Base-by-base conservation (phyloP, 2,888 invertebrate species). In the Julus scanicus region DNA sequence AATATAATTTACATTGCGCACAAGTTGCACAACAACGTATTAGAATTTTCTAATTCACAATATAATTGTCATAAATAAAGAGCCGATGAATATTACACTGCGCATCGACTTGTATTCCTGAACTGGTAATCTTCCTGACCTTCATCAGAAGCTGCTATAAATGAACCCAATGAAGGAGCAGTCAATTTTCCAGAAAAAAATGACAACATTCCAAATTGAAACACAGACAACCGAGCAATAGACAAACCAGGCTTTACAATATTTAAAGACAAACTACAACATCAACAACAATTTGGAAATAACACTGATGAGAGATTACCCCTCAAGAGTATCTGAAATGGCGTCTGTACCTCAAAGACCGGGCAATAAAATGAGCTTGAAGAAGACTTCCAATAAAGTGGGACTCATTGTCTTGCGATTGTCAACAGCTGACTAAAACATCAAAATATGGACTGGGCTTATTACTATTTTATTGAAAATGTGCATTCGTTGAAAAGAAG, bases 361-460 rank as follows among this genome's bases (percentile, higher is more conserved):
- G 29, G 71, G 29, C 11, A 71, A 20, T 71, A n/a, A 29, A 71
- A 71, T 71, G 71, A 71, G 29, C 71, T 71, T 71, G 71, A 71
- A 71, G 53, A 63, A n/a, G 71, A 71, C 71, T 71, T 71, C n/a
- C 71, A 71, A n/a, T 71, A 71, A 71, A 71, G 71, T 6, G 29
- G 9, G 29, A n/a, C 11, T 71, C 71, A 71, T 71, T 71, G 71
- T 71, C 71, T 71, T 71, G 71, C n/a, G 29, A 71, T 29, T 71
- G 71, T 71, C 29, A 71, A 29, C 71, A 71, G 29, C 71, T 71
- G 71, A 71, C 71, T 71, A 71, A 71, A 71, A 71, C 29, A 71
- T 71, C 13, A 71, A 71, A 71, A 71, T 29, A 71, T 71, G 8
- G 29, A 29, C 71, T 71, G 8, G 20, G 71, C 29, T 71, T 71